Evolutionary conservation across 2,113 vertebrate genomes (phyloP).

Genomic region (Sander vitreus): DNA sequence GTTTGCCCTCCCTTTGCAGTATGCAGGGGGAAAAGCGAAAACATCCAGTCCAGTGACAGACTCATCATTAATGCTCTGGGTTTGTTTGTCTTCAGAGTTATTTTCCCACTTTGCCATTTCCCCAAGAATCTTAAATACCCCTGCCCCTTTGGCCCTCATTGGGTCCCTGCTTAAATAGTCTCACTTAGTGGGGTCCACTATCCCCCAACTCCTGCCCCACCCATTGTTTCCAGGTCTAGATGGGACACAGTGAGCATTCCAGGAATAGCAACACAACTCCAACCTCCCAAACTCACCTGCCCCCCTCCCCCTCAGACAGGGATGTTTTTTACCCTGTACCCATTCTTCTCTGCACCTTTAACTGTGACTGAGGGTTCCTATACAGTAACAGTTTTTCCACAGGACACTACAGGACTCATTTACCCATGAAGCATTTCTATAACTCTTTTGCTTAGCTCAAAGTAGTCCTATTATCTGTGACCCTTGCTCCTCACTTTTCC

Average conservation of each 20-base stretch:
- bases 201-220: conserved; percentile 54
- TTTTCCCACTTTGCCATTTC: conserved; percentile 83
- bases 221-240: conserved; percentile 62
- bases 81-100: conserved; percentile 83
- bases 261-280: conserved; percentile 73
- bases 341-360: conserved; percentile 18
- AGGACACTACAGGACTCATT: conserved; percentile 19
- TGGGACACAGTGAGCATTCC: conserved; percentile 77
- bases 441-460: conserved; percentile 12
- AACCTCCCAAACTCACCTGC: conserved; percentile 43
- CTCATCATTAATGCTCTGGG: conserved; percentile 80
- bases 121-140: conserved; percentile 83
- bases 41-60: conserved; percentile 77
- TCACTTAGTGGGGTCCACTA: conserved; percentile 59
- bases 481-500: conserved; percentile 26
- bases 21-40: conserved; percentile 68
- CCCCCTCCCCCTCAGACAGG: conserved; percentile 12
- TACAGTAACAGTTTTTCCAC: conserved; percentile 31
- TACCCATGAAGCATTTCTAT: conserved; percentile 32
- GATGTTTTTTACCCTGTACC: conserved; percentile 15
- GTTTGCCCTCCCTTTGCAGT: conserved; percentile 21
- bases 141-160: conserved; percentile 54
- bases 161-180: conserved; percentile 72
- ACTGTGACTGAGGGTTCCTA: conserved; percentile 21
- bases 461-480: conserved; percentile 34